Percentiles rank a stretch among this genome's conserved stretches.
Evolutionary conservation across 2,113 vertebrate genomes (phyloP).

Genomic region (Albula goreensis): DNA sequence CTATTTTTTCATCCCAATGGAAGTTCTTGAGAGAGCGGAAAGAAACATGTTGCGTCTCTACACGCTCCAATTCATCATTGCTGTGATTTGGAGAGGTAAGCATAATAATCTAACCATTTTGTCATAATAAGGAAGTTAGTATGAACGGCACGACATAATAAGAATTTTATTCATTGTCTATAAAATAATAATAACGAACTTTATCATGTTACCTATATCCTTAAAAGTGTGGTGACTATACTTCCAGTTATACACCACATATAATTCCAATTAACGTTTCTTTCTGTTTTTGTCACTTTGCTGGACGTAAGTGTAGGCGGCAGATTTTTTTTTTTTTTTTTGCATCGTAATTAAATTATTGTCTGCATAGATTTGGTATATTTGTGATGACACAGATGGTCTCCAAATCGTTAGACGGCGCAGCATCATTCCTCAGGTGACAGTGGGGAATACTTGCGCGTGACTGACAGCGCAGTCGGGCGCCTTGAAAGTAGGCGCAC

Average conservation of each 20-base stretch:
- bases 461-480: not conserved
- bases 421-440: not conserved
- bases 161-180: not conserved
- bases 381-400: not conserved
- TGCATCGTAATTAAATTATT: not conserved
- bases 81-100: constrained; percentile 68
- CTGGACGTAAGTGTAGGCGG: not conserved
- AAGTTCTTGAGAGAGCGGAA: constrained; percentile 43
- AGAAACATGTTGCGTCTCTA: constrained; percentile 72
- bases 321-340: not conserved
- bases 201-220: not conserved
- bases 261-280: not conserved
- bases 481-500: not conserved
- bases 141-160: not conserved
- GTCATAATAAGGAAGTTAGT: not conserved
- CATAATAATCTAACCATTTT: constrained; percentile 7
- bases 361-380: not conserved
- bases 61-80: constrained; percentile 54
- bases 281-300: not conserved
- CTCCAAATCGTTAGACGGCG: not conserved
- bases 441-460: not conserved
- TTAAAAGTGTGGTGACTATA: not conserved
- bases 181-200: not conserved
- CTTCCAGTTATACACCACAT: not conserved
- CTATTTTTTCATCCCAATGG: constrained; percentile 41